phyloP scores from a whole-genome alignment of 2,113 vertebrate genomes.

The Todiramphus chloris region DNA sequence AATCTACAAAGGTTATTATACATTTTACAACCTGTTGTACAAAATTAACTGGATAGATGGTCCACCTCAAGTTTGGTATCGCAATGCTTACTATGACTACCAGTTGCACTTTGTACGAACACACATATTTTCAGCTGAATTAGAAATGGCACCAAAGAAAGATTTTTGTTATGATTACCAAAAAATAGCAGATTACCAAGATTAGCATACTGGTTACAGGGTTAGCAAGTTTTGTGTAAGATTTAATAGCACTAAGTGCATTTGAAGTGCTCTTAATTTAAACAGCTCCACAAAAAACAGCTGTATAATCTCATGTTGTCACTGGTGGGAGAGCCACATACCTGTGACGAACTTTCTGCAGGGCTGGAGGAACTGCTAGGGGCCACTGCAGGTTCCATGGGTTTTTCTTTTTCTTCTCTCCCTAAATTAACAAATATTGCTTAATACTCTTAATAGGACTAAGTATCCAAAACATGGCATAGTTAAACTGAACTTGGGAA shows the following conservation, averaged over 20 bases:
- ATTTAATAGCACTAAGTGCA: not conserved
- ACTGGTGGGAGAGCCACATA: conserved; percentile 24
- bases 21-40: not conserved
- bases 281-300: not conserved
- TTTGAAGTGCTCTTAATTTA: not conserved
- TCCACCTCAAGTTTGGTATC: not conserved
- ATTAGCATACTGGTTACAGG: not conserved
- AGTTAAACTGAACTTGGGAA: conserved; percentile 5
- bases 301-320: not conserved
- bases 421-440: conserved; percentile 58
- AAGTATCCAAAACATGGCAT: not conserved
- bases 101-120: not conserved
- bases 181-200: not conserved
- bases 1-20: not conserved
- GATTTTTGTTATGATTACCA: not conserved
- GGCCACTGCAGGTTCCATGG: not conserved
- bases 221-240: not conserved
- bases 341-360: conserved; percentile 59
- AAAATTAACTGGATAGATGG: not conserved
- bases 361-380: conserved; percentile 46
- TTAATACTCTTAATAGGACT: not conserved
- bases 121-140: not conserved
- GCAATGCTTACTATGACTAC: not conserved
- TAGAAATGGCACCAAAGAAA: not conserved
- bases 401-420: conserved; percentile 57